Percentiles rank a stretch among this genome's conserved stretches.
These are phyloP conservation scores for Drosophila rellima DNA, from an alignment of 2,888 invertebrate species.

Conservation along the genomic window DNA sequence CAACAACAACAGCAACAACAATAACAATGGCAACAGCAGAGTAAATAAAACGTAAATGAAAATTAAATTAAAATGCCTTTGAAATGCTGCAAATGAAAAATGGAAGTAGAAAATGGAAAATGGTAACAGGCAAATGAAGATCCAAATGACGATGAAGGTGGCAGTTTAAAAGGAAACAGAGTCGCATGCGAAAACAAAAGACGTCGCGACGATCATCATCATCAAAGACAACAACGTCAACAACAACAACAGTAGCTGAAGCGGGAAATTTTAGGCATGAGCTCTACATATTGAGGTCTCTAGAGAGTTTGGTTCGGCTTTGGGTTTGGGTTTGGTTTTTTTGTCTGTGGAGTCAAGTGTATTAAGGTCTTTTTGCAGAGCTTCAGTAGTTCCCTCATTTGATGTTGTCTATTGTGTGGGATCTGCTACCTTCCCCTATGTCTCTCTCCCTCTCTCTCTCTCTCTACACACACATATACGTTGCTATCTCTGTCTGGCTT, in stretches of 20 bases:
- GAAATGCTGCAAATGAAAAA: constrained; percentile 71
- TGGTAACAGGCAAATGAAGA: constrained; percentile 43
- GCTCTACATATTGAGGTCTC: constrained; percentile 30
- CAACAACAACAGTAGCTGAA: constrained; percentile 13
- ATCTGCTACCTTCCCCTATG: constrained; percentile 57
- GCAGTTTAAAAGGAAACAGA: constrained; percentile 46
- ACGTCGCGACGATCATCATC: constrained; percentile 59
- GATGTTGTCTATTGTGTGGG: constrained; percentile 65
- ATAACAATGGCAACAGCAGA: constrained; percentile 37
- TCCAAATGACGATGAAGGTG: constrained; percentile 14
- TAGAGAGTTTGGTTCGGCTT: too few species aligned
- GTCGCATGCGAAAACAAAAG: constrained; percentile 68
- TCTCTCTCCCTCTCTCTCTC: constrained; percentile 32
- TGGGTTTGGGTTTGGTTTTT: background rate
- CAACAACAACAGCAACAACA: constrained; percentile 19
- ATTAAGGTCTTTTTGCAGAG: constrained; percentile 78
- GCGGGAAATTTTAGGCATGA: constrained; percentile 26
- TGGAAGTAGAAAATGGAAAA: constrained; percentile 39
- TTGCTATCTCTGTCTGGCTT: constrained; percentile 28
- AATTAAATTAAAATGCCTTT: constrained; percentile 74
- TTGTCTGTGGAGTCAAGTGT: constrained; percentile 61
- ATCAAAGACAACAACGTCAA: constrained; percentile 5
- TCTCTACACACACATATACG: constrained; percentile 16
- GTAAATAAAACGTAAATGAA: constrained; percentile 65
- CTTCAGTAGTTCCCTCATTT: constrained; percentile 81